Conservation (phyloP, 2,113 vertebrate species). For the Eudyptes chrysolophus region DNA sequence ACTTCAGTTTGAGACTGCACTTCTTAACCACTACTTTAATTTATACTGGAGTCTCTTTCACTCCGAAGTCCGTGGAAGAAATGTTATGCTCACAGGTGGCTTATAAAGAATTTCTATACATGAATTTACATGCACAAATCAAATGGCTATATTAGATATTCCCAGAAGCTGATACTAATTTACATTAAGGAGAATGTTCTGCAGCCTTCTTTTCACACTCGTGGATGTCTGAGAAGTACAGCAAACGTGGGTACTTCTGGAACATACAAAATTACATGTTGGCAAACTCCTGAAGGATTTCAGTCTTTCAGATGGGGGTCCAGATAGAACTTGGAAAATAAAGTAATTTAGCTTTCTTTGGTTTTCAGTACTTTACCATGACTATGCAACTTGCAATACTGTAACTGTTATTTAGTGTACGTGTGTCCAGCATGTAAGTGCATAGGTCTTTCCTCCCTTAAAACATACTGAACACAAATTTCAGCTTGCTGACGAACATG, state of each 20-base stretch:
- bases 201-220: background rate
- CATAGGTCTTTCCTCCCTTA: background rate
- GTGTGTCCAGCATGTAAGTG: background rate
- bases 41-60: background rate
- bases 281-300: background rate
- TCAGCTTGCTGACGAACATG: background rate
- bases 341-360: background rate
- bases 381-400: background rate
- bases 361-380: background rate
- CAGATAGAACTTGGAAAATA: background rate
- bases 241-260: background rate
- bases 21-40: background rate
- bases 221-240: background rate
- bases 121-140: background rate
- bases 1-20: background rate
- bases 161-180: background rate
- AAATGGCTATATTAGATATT: background rate
- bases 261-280: background rate
- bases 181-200: background rate
- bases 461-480: background rate
- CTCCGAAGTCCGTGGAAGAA: background rate
- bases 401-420: background rate
- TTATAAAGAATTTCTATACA: background rate
- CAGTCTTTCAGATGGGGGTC: background rate
- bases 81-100: background rate